Evolutionary conservation across 1,140 invertebrate genomes (phyloP).

Genomic region (Leptestheria dahalacensis): DNA sequence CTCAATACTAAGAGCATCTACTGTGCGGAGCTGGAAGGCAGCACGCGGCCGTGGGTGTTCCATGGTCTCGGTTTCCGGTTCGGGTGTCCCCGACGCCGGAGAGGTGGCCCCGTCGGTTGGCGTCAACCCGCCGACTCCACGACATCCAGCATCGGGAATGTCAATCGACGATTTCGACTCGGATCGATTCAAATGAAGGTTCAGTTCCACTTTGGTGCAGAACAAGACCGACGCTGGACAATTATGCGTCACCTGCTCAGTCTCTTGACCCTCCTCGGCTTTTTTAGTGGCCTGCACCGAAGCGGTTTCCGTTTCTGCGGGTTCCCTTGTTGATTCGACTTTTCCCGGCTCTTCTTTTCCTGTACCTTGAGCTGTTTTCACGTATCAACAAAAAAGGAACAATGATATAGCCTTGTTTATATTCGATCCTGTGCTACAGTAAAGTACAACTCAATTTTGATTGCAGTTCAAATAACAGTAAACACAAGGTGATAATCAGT

Average conservation of each 20-base stretch:
- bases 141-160: not conserved
- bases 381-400: too few relatives aligned
- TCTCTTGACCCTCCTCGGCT: not conserved
- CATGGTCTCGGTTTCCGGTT: not conserved
- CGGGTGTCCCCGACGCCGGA: not conserved
- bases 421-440: too few relatives aligned
- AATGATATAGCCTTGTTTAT: too few relatives aligned
- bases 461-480: too few relatives aligned
- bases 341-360: too few relatives aligned
- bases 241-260: too few relatives aligned
- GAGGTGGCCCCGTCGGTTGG: not conserved
- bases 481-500: too few relatives aligned
- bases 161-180: not conserved
- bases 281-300: too few relatives aligned
- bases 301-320: too few relatives aligned
- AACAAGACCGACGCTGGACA: not conserved
- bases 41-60: not conserved
- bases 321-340: too few relatives aligned
- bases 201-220: not conserved
- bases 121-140: not conserved
- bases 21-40: not conserved
- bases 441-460: too few relatives aligned
- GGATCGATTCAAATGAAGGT: not conserved
- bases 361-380: too few relatives aligned
- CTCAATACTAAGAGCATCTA: not conserved